Evolutionary conservation across 2,888 invertebrate genomes (phyloP).

Genomic region (Cantharis rufa): DNA sequence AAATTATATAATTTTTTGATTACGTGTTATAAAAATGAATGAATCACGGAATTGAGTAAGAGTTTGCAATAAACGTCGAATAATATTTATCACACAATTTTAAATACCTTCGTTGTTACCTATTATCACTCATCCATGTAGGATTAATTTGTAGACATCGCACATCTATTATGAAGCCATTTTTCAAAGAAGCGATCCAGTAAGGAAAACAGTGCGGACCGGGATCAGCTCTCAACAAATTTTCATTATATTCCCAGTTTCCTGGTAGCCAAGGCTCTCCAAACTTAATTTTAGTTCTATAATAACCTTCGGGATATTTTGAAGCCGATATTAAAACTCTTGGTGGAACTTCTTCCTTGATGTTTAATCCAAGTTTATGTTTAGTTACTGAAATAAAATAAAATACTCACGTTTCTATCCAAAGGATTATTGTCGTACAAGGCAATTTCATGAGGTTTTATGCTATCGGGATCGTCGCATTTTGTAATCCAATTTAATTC

Average conservation of each 20-base stretch:
- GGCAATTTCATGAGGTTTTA: slow-evolving; percentile 48
- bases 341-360: slow-evolving; percentile 55
- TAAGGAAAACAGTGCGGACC: slow-evolving; percentile 70
- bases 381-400: neutral
- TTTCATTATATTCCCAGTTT: slow-evolving; percentile 61
- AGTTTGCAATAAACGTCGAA: neutral
- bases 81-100: slow-evolving; percentile 22
- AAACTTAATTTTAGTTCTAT: slow-evolving; percentile 60
- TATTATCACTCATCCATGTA: slow-evolving; percentile 80
- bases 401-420: slow-evolving; percentile 46
- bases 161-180: slow-evolving; percentile 62
- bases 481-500: slow-evolving; percentile 59
- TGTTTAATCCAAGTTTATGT: neutral
- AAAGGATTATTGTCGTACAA: slow-evolving; percentile 48
- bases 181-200: slow-evolving; percentile 71
- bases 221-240: slow-evolving; percentile 40
- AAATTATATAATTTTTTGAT: neutral
- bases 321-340: slow-evolving; percentile 51
- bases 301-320: slow-evolving; percentile 55
- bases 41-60: neutral
- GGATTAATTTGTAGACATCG: slow-evolving; percentile 81
- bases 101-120: slow-evolving; percentile 52
- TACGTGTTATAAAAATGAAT: neutral
- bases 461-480: slow-evolving; percentile 47
- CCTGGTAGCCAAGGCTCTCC: slow-evolving; percentile 62